Base-by-base conservation (phyloP, 2,113 vertebrate species). In the Anas platyrhynchos region DNA sequence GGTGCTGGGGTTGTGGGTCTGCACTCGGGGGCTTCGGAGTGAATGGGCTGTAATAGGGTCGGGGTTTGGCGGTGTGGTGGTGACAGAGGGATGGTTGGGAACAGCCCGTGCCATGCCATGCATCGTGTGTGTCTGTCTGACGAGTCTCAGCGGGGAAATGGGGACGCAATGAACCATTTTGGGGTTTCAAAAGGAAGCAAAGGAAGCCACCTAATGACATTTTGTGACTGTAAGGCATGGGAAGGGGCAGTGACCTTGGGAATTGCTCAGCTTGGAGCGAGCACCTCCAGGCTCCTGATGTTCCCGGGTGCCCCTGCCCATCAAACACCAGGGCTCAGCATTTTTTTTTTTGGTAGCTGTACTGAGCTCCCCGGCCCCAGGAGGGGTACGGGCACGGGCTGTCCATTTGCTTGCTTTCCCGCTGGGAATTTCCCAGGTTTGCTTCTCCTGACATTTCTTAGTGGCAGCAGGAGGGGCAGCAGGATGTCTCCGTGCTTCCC, bases 371-470 rank as follows among this genome's bases (percentile, higher is more conserved):
- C 72, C 3, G 36, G 36, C 36, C 36, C 26, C 5, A 3, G 21
- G 11, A 12, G 6, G 43, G 46, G 3, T 27, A 4, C 2, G 32
- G 13, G 48, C 29, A 13, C 0, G 0, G 65, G 27, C 41, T 79
- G n/a, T 11, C 27, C 16, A 6, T 79, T 32, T 32, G n/a, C 56
- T 66, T 26, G 32, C 31, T 79, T 73, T 27, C 52, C 38, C 13
- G 3, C 1, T 1, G 36, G 17, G 46, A n/a, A 20, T 52, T 43
- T 16, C 3, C 17, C 26, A 44, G 58, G 14, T 13, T 75, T 32
- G 2, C 25, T 10, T 44, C 66, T 92, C n/a, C 58, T 69, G 50
- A 7, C 1, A 2, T 63, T 79, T 88, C 55, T 50, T 36, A 1
- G 0, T 13, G 27, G 50, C 59, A 38, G 11, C 11, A 9, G 54